A percentile compares a stretch with the other conserved stretches of the same genome.
These are phyloP conservation scores for Anas platyrhynchos DNA, from an alignment of 2,113 vertebrate species.

Conservation along the genomic window DNA sequence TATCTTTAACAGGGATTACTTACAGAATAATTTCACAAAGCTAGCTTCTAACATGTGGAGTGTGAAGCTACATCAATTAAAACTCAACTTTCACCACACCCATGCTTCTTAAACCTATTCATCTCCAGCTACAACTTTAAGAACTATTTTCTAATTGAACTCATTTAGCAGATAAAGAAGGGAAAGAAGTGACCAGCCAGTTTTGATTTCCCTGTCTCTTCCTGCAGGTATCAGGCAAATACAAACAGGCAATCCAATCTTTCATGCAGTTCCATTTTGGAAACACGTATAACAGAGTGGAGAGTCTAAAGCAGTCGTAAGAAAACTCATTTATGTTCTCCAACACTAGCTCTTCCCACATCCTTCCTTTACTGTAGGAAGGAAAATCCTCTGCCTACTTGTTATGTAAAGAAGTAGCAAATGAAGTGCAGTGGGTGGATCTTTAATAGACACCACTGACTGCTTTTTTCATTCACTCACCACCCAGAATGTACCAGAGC, in stretches of 20 bases:
- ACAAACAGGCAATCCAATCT: background rate
- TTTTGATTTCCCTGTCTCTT: background rate
- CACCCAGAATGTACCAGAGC: background rate
- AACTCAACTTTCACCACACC: background rate
- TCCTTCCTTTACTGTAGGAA: background rate
- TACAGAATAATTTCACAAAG: background rate
- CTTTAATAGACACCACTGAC: background rate
- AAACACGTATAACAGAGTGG: background rate
- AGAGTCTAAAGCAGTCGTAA: rapidly evolving
- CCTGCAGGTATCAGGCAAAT: background rate
- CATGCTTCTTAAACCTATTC: background rate
- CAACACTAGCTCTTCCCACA: background rate
- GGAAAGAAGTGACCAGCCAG: background rate
- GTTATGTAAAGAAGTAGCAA: rapidly evolving
- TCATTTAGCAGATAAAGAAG: background rate
- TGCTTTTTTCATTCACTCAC: background rate
- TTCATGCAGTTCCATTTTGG: background rate
- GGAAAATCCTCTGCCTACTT: background rate
- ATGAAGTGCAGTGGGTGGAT: background rate
- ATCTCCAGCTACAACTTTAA: background rate
- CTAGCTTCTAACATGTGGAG: background rate
- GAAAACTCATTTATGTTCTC: background rate
- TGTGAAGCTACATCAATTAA: background rate
- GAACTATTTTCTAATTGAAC: background rate
- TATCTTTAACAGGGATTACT: background rate